Conservation (phyloP, 2,113 vertebrate species). For the Gobius niger region DNA sequence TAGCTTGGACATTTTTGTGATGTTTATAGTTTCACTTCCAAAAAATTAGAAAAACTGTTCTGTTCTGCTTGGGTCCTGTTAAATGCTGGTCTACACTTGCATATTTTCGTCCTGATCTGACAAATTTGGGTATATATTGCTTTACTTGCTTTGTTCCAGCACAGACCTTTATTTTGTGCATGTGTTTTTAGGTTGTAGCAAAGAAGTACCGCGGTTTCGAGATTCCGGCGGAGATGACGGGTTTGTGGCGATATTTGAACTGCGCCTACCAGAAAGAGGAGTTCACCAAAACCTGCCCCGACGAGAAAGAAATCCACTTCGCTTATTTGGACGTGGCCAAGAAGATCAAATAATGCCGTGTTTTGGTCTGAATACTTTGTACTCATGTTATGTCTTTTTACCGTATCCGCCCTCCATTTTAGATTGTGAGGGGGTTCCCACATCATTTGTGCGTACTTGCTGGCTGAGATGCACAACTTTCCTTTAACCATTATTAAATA, state of each 20-base stretch:
- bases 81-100: too few species aligned
- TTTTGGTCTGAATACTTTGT: neutral
- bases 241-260: conserved; percentile 88
- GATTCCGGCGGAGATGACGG: conserved; percentile 89
- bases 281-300: conserved; percentile 93
- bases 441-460: conserved; percentile 22
- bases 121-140: neutral
- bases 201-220: conserved; percentile 93
- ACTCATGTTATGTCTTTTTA: too few species aligned
- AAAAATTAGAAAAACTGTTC: too few species aligned
- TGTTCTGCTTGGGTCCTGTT: too few species aligned
- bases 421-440: too few species aligned
- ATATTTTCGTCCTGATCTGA: neutral
- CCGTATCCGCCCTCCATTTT: too few species aligned
- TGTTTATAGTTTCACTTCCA: too few species aligned
- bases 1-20: too few species aligned
- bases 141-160: neutral
- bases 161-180: neutral
- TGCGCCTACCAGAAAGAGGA: conserved; percentile 88
- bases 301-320: conserved; percentile 88
- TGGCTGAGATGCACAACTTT: conserved; percentile 35
- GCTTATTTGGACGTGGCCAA: conserved; percentile 90
- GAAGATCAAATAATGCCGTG: conserved; percentile 79
- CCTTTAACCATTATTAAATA: neutral
- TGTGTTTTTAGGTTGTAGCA: conserved; percentile 82